Evolutionary conservation across 2,797 vertebrate species (phyloP).

Genomic region (Dryobates pubescens): DNA sequence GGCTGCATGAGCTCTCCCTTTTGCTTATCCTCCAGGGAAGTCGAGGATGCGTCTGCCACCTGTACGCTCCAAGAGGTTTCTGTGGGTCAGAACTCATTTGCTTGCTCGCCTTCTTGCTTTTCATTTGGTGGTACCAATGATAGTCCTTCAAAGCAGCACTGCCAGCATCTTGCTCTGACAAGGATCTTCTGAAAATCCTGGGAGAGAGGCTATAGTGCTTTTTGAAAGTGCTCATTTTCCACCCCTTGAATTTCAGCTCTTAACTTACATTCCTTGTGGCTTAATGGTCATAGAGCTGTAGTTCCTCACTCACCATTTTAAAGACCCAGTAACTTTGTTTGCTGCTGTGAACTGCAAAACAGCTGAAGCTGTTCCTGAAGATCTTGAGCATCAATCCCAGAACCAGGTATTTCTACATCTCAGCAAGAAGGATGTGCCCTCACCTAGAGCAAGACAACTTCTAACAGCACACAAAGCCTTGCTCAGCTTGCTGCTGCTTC

Average conservation of each 20-base stretch:
- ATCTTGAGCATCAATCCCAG: constrained; percentile 35
- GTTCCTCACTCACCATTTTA: constrained; percentile 52
- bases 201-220: constrained; percentile 62
- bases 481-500: constrained; percentile 58
- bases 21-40: constrained; percentile 58
- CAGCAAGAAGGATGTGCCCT: constrained; percentile 15
- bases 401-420: constrained; percentile 28
- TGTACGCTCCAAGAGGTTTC: constrained; percentile 54
- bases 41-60: constrained; percentile 66
- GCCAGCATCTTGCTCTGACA: constrained; percentile 73
- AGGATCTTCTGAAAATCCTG: constrained; percentile 71
- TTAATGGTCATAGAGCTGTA: neutral
- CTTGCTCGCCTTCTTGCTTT: constrained; percentile 70
- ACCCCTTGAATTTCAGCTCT: constrained; percentile 12
- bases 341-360: constrained; percentile 20
- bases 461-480: constrained; percentile 3
- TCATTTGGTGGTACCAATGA: constrained; percentile 67
- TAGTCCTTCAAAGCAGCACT: constrained; percentile 65
- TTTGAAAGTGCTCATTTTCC: constrained; percentile 77
- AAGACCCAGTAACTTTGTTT: constrained; percentile 42
- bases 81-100: constrained; percentile 30
- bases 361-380: constrained; percentile 64
- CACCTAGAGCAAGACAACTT: neutral
- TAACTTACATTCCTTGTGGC: neutral
- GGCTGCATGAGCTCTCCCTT: constrained; percentile 1